Evolutionary conservation across 2,797 vertebrate species (phyloP).

Genomic region (Myiothlypis chrysogaster): DNA sequence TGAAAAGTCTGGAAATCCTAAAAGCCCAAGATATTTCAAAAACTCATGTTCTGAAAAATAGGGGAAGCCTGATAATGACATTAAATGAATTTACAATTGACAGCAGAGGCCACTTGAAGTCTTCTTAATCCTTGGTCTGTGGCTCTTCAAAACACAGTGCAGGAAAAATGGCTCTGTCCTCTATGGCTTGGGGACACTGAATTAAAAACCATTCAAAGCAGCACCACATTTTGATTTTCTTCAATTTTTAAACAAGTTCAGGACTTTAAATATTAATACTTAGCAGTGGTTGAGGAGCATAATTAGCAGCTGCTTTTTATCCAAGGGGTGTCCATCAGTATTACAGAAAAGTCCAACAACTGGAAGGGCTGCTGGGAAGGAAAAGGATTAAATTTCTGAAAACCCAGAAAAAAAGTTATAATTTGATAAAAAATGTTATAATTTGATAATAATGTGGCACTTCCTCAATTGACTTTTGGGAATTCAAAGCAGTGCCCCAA

Average conservation of each 20-base stretch:
- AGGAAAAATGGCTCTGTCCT: not conserved
- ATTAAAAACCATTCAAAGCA: not conserved
- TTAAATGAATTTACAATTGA: not conserved
- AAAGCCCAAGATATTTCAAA: not conserved
- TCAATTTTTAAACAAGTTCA: conserved; percentile 15
- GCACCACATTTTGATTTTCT: not conserved
- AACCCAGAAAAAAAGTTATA: not conserved
- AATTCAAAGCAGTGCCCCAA: not conserved
- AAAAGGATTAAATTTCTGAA: not conserved
- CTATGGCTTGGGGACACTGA: not conserved
- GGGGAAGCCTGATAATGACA: not conserved
- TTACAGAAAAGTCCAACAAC: not conserved
- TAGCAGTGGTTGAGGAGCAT: not conserved
- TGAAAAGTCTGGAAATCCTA: not conserved
- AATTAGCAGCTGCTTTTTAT: not conserved
- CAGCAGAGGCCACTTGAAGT: not conserved
- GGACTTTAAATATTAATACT: not conserved
- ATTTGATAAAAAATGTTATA: no score
- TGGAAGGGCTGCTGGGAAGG: no score
- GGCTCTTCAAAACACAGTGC: not conserved
- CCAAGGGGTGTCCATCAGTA: not conserved
- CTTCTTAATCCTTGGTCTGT: not conserved
- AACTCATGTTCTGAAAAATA: not conserved
- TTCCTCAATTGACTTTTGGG: not conserved
- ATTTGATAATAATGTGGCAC: not conserved